Base-by-base conservation (phyloP, 2,113 vertebrate species). In the Phrynocephalus versicolor region DNA sequence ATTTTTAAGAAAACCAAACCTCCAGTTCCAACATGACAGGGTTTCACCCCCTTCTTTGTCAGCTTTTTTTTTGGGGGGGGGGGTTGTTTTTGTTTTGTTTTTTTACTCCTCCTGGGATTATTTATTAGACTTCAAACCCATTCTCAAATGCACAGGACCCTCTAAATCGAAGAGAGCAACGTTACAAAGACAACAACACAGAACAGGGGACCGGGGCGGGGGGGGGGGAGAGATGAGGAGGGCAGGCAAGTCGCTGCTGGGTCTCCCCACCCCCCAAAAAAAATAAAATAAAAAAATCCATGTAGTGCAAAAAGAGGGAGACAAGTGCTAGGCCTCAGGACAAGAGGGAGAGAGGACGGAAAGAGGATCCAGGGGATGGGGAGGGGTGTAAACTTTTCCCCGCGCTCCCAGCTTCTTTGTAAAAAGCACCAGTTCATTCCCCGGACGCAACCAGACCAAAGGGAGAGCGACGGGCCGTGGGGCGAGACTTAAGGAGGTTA, bases 21-120 rank as follows among this genome's bases (percentile, higher is more conserved):
- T 85, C 39, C 39, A 2, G 57, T 64, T 65, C n/a, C 69, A 65
- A 62, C 84, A 55, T 35, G 55, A 39, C 4, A 7, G 64, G 33
- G n/a, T n/a, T n/a, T n/a, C n/a, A n/a, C n/a, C n/a, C n/a, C n/a
- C n/a, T n/a, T n/a, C n/a, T n/a, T n/a, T n/a, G n/a, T n/a, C n/a
- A n/a, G n/a, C n/a, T n/a, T n/a, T n/a, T n/a, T n/a, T n/a, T n/a
- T n/a, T n/a, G n/a, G n/a, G n/a, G n/a, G n/a, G n/a, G n/a, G n/a
- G n/a, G n/a, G n/a, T 33, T 69, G 51, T 6, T n/a, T 15, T 62
- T 41, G 12, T 2, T 23, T 33, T 81, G 33, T 91, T 95, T 84
- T n/a, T n/a, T 95, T 94, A 93, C 95, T 96, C 92, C 93, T 89
- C 93, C 81, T 79, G 93, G 91, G 87, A 92, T 84, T 86, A 87